Conservation (phyloP, 2,888 invertebrate genomes). For the Caenorhabditis doughertyi region DNA sequence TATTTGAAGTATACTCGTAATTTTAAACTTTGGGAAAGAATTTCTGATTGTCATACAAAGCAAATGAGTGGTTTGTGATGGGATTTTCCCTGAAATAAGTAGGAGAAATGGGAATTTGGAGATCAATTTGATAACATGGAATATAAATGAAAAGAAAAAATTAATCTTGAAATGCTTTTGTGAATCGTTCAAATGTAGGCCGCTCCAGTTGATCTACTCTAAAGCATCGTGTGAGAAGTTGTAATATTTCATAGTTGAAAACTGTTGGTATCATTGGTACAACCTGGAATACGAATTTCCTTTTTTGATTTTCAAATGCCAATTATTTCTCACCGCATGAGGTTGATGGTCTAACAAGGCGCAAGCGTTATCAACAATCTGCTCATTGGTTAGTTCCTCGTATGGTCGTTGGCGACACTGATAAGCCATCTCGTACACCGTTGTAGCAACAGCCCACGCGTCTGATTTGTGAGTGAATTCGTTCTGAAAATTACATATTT, state of each 20-base stretch:
- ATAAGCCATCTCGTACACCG: slow-evolving; percentile 91
- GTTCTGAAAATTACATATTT: slow-evolving; percentile 86
- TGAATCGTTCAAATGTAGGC: slow-evolving; percentile 62
- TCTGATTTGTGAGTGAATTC: slow-evolving; percentile 92
- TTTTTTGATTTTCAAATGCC: neutral
- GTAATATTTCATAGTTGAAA: slow-evolving; percentile 42
- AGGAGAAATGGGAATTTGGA: slow-evolving; percentile 38
- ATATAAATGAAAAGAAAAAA: slow-evolving; percentile 30
- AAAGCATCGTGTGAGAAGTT: slow-evolving; percentile 61
- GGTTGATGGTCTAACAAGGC: slow-evolving; percentile 64
- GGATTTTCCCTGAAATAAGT: slow-evolving; percentile 52
- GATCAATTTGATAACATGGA: slow-evolving; percentile 40
- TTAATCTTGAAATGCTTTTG: slow-evolving; percentile 39
- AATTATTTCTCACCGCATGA: slow-evolving; percentile 58
- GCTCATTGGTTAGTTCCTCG: slow-evolving; percentile 88
- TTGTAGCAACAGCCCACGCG: slow-evolving; percentile 94
- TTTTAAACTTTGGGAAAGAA: slow-evolving; percentile 38
- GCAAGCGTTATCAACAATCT: slow-evolving; percentile 89
- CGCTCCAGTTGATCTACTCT: slow-evolving; percentile 58
- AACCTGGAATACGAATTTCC: slow-evolving; percentile 51
- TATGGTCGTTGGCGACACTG: slow-evolving; percentile 89
- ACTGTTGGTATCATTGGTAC: slow-evolving; percentile 58
- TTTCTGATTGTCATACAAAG: neutral
- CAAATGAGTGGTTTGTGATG: slow-evolving; percentile 5
- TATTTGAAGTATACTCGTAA: slow-evolving; percentile 44